These are phyloP conservation scores for Apodemia mormo DNA, from an alignment of 2,888 invertebrate species.

Conservation along the genomic window DNA sequence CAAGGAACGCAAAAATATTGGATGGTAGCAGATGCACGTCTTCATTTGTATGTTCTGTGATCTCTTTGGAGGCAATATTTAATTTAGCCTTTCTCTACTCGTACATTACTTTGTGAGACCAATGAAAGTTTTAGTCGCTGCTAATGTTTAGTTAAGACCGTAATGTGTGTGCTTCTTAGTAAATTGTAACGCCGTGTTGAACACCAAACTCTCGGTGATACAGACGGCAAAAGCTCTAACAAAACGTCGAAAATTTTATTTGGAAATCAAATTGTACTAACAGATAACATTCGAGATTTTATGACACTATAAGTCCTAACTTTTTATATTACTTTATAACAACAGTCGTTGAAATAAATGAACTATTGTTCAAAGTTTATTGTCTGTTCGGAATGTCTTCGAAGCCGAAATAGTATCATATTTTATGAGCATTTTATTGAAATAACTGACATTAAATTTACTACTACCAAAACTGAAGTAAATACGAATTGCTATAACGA, in stretches of 20 bases:
- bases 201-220: too few relatives aligned
- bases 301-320: conserved; percentile 2
- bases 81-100: too few relatives aligned
- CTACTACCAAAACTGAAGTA: not conserved
- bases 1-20: too few relatives aligned
- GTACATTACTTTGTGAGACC: too few relatives aligned
- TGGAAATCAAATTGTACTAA: not conserved
- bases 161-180: too few relatives aligned
- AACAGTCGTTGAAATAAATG: conserved; percentile 13
- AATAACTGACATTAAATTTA: conserved; percentile 1
- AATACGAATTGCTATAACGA: not conserved
- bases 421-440: conserved; percentile 27
- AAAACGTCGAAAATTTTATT: not conserved
- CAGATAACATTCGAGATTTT: not conserved
- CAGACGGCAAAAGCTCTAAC: not conserved
- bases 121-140: too few relatives aligned
- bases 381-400: conserved; percentile 24
- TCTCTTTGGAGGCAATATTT: too few relatives aligned
- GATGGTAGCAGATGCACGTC: too few relatives aligned
- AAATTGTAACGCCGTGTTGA: too few relatives aligned
- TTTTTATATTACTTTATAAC: conserved; percentile 12
- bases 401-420: conserved; percentile 31
- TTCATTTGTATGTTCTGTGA: too few relatives aligned
- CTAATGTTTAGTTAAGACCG: too few relatives aligned
- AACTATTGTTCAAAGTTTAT: conserved; percentile 8